Base-by-base conservation (phyloP, 2,888 invertebrate genomes). In the Tetropium fuscum region DNA sequence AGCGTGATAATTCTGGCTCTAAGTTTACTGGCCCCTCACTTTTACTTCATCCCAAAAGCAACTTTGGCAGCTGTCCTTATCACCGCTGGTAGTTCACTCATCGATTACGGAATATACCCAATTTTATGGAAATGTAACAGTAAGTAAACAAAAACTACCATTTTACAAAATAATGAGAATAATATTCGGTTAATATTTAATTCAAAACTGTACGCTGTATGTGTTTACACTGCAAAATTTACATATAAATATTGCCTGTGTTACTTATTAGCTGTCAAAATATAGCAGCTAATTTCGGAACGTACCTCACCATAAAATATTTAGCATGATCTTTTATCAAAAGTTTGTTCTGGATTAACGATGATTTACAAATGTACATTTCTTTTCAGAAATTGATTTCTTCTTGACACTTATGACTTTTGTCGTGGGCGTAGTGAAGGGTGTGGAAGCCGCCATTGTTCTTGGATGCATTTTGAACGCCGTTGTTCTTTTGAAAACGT, bases 1-100 rank as follows among this genome's bases (percentile, higher is more conserved):
- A 81, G 87, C 20, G 86, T 97, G 72, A 90, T 95, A 0, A 83
- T 97, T 45, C 79, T 95, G 66, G 94, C 96, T 0, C 82, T 97
- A 44, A 89, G 89, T 64, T 91, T 94, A 76, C 83, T 97, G 54
- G 95, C 97, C 1, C 91, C 93, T 1, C 91, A 92, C 76, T 97
- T 97, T 81, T 91, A 90, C 80, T 94, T 86, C 80, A 94, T 95
- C 69, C 94, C 95, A 1, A 90, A 89, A 75, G 88, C 97, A 0
- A 90, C 94, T 0, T 84, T 98, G 18, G 89, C 95, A 0, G 91
- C 95, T 0, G 93, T 97, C 44, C 88, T 97, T 64, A 94, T 97
- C 63, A 90, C 91, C 68, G 96, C 97, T 4, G 96, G 97, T 7
- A 80, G 93, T 53, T 93, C 93, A 76, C 90, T 95, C 87, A 88